phyloP scores from a whole-genome alignment of 37 sponge, comb jelly and placozoan genomes.

The Tethya wilhelma region DNA sequence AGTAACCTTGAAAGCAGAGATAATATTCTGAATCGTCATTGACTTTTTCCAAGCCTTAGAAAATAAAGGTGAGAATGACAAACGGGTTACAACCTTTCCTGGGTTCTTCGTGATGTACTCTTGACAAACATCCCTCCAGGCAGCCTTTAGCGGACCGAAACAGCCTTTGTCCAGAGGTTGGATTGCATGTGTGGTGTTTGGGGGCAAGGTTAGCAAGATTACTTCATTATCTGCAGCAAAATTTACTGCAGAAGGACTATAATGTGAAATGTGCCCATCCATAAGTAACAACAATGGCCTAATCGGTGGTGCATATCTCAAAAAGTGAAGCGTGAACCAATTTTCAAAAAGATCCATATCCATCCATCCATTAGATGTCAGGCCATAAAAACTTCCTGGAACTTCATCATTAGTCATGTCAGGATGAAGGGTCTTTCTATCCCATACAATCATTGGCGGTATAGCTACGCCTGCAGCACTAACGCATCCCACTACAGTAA shows the following conservation, averaged over 20 bases:
- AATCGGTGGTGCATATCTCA: constrained; percentile 26
- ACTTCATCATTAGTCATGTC: too few relatives aligned
- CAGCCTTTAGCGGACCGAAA: constrained; percentile 8
- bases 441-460: too few relatives aligned
- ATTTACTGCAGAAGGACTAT: neutral
- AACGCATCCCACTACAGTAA: too few relatives aligned
- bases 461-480: too few relatives aligned
- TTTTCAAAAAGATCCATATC: neutral
- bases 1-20: too few relatives aligned
- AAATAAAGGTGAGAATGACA: too few relatives aligned
- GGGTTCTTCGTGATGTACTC: neutral
- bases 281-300: constrained; percentile 22
- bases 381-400: constrained; percentile 4
- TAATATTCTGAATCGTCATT: too few relatives aligned
- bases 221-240: constrained; percentile 17
- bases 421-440: too few relatives aligned
- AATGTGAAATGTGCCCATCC: constrained; percentile 46
- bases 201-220: constrained; percentile 14
- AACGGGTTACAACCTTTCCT: constrained; percentile 7
- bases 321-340: constrained; percentile 16
- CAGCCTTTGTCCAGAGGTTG: constrained; percentile 21
- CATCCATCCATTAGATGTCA: neutral
- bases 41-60: too few relatives aligned
- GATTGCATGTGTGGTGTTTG: constrained; percentile 21
- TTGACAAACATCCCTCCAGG: constrained; percentile 17